These are phyloP conservation scores for Prolemur simus DNA, from an alignment of 2,113 vertebrate species.

Conservation along the genomic window DNA sequence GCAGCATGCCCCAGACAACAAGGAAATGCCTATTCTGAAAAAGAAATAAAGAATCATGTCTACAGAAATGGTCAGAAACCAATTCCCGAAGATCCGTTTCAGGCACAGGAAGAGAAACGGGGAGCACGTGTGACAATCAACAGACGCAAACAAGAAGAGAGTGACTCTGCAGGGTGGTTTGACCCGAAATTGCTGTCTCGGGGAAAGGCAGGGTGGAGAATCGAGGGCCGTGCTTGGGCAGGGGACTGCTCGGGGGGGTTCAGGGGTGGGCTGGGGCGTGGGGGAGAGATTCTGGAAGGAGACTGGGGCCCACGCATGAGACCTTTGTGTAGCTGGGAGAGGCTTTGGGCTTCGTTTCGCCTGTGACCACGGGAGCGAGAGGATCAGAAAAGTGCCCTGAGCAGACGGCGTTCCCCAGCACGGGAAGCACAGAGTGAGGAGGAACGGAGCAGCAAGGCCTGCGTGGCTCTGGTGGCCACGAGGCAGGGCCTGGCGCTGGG, in stretches of 20 bases:
- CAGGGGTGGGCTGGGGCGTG: background rate
- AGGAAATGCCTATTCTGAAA: background rate
- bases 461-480: background rate
- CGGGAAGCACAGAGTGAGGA: background rate
- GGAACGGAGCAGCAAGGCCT: background rate
- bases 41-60: background rate
- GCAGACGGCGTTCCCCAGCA: background rate
- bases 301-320: background rate
- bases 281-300: background rate
- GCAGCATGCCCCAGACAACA: background rate
- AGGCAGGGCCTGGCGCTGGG: background rate
- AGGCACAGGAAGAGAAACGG: background rate
- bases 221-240: fast-evolving
- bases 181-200: fast-evolving
- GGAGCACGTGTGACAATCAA: fast-evolving
- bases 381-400: background rate
- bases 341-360: background rate
- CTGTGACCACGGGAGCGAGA: background rate
- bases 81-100: background rate
- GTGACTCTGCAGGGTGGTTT: background rate
- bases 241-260: fast-evolving
- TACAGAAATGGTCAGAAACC: background rate
- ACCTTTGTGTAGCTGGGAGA: background rate
- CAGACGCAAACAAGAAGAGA: background rate
- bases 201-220: too few species aligned